phyloP scores from a whole-genome alignment of 2,113 vertebrate species.

The Mola mola region DNA sequence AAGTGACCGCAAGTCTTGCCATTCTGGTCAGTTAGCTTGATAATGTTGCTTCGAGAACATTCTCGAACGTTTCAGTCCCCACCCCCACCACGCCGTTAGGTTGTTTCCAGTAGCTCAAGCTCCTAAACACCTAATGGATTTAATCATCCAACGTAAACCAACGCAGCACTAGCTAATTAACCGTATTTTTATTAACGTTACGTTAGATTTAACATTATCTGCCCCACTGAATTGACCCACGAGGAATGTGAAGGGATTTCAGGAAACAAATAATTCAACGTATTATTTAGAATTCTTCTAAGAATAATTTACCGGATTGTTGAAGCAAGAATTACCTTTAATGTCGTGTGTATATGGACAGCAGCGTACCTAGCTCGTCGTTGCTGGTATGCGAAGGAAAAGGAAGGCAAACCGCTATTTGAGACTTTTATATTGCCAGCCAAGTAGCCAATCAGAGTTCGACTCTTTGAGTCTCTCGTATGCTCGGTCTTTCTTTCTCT shows the following conservation, averaged over 20 bases:
- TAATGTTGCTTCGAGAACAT: slow-evolving; percentile 44
- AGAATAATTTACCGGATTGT: not conserved
- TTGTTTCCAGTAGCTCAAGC: not conserved
- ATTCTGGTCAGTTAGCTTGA: not conserved
- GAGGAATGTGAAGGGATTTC: no score
- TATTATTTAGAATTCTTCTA: no score
- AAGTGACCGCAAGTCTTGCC: slow-evolving; percentile 27
- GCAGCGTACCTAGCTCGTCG: slow-evolving; percentile 18
- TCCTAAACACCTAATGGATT: not conserved
- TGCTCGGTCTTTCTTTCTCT: no score
- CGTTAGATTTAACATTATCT: no score
- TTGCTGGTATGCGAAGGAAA: slow-evolving; percentile 61
- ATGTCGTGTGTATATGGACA: not conserved
- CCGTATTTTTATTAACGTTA: no score
- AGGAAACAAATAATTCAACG: no score
- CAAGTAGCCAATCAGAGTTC: slow-evolving; percentile 70
- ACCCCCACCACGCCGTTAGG: not conserved
- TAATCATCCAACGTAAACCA: no score
- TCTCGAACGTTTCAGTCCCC: slow-evolving; percentile 43
- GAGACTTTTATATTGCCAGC: slow-evolving; percentile 58
- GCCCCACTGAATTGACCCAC: no score
- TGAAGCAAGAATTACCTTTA: not conserved
- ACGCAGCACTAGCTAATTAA: no score
- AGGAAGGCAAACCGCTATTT: not conserved
- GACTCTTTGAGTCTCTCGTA: not conserved